These are phyloP conservation scores for Chaitophorus viminalis DNA, from an alignment of 2,888 invertebrate genomes.

Conservation along the genomic window DNA sequence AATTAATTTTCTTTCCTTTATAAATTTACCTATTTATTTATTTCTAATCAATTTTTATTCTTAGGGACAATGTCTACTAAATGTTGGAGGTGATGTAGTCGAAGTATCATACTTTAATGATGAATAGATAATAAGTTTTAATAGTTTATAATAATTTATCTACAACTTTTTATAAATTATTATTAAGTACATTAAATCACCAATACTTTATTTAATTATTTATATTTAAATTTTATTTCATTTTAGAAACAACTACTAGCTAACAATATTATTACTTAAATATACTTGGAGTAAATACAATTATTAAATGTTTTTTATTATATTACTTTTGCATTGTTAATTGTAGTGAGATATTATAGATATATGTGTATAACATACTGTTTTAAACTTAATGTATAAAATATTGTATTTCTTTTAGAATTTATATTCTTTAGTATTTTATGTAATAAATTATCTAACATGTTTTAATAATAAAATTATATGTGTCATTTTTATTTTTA, in stretches of 20 bases:
- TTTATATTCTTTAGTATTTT: not conserved
- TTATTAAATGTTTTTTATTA: not conserved
- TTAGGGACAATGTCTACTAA: conserved; percentile 94
- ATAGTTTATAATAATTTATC: not conserved
- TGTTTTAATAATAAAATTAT: not conserved
- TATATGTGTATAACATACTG: not conserved
- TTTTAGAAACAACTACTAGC: not conserved
- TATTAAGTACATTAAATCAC: not conserved
- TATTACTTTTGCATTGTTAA: not conserved
- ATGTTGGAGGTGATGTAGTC: conserved; percentile 95
- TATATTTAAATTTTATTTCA: too few relatives aligned
- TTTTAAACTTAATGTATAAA: not conserved
- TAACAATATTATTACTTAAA: not conserved
- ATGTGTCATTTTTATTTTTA: too few relatives aligned
- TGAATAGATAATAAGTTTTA: conserved; percentile 37
- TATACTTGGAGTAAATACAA: not conserved
- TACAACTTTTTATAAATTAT: conserved; percentile 1
- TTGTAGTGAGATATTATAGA: not conserved
- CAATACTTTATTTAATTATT: not conserved
- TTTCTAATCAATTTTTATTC: conserved; percentile 66
- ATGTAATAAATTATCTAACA: not conserved
- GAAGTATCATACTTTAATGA: conserved; percentile 59
- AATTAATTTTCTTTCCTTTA: conserved; percentile 34
- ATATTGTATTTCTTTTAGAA: not conserved
- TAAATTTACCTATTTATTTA: conserved; percentile 2